Base-by-base conservation (phyloP, 2,113 vertebrate genomes). In the Uria aalge region DNA sequence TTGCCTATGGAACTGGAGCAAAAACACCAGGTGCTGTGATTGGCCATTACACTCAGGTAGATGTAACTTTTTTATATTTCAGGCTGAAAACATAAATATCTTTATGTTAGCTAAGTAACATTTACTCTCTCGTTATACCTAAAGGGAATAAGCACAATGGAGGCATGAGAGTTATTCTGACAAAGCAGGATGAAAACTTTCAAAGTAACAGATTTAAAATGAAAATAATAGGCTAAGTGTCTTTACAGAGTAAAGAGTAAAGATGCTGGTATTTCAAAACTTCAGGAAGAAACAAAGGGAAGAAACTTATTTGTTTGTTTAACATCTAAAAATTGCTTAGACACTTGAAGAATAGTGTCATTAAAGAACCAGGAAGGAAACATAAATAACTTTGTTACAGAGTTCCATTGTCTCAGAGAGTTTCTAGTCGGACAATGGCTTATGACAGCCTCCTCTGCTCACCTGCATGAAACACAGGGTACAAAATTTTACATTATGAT, bases 11-110 rank as follows among this genome's bases (percentile, higher is more conserved):
- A 41, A 9, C 2, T 78, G 95, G 96, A 36, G 24, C 74, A 50
- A 57, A 6, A 14, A 4, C 8, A 30, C 1, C 3, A 38, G 84
- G 5, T 8, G 38, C 41, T 29, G 1, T 38, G 8, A 24, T 79
- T 59, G 83, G 96, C 12, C 97, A 97, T 85, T 98, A 97, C 48
- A 98, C 97, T 77, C 98, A 98, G 97, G 98, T 98, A 94, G 4
- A 32, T 87, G 7, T 4, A 36, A 36, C 7, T 19, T 68, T 62
- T 90, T 30, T 40, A 3, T 69, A 40, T 83, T 74, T 77, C 16
- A 50, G 26, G 10, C 4, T 71, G n/a, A 77, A 71, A 11, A 76
- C 78, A 52, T 30, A 57, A 53, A 73, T 73, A 52, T 8, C 3
- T 60, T 3, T 13, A 19, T 34, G 8, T n/a, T 59, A 85, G 32